phyloP scores from a whole-genome alignment of 2,797 vertebrate species.

The Nannoperca obscura region DNA sequence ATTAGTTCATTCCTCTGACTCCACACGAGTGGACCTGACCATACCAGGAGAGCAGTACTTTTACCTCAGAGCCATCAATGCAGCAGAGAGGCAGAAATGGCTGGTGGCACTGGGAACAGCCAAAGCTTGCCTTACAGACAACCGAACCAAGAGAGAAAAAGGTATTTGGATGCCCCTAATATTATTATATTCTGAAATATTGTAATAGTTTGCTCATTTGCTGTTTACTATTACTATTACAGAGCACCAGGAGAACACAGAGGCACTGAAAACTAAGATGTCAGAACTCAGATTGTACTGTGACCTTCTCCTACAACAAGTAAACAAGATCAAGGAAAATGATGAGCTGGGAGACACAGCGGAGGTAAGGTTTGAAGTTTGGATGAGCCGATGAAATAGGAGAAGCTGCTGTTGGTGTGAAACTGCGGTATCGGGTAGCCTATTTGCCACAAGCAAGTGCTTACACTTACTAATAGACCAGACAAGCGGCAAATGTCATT shows the following conservation, averaged over 20 bases:
- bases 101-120: constrained; percentile 96
- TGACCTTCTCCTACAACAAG: constrained; percentile 98
- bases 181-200: not conserved
- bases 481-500: not conserved
- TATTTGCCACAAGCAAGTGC: constrained; percentile 1
- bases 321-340: constrained; percentile 93
- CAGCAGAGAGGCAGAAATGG: constrained; percentile 97
- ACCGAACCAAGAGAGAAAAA: constrained; percentile 96
- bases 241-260: constrained; percentile 98
- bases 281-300: constrained; percentile 98
- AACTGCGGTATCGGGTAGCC: constrained; percentile 14
- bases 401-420: constrained; percentile 53
- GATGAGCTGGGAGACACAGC: constrained; percentile 66
- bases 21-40: constrained; percentile 94
- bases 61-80: constrained; percentile 96
- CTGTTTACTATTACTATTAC: constrained; percentile 23
- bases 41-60: constrained; percentile 99
- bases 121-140: constrained; percentile 98
- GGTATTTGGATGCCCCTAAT: constrained; percentile 76
- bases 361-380: constrained; percentile 73
- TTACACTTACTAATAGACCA: not conserved
- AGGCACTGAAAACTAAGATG: constrained; percentile 97
- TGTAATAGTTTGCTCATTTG: not conserved
- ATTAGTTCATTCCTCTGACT: constrained; percentile 95
- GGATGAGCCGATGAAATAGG: constrained; percentile 61